Base-by-base conservation (phyloP, 2,888 invertebrate genomes). In the Papilio elwesi region DNA sequence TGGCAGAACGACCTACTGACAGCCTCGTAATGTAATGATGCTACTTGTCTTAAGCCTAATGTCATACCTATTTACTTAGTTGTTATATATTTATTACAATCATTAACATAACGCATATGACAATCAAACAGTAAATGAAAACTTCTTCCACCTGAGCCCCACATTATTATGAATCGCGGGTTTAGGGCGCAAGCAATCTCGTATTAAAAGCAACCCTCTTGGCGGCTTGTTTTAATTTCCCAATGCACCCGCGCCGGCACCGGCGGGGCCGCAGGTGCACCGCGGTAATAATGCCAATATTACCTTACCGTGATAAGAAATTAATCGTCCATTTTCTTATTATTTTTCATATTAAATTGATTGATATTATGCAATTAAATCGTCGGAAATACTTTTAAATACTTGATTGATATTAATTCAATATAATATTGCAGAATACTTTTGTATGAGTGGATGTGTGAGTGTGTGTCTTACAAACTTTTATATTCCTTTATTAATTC, bases 181-280 rank as follows among this genome's bases (percentile, higher is more conserved):
- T 59, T n/a, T 59, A 43, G n/a, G 38, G 36, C 13, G 13, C 38
- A 13, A 9, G 59, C 38, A 59, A 59, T 59, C 38, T 59, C 13
- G 51, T 51, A n/a, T 51, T 13, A n/a, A 10, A 13, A 13, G 7
- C 36, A 16, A 52, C 16, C 16, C 59, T 59, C 38, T 38, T 38
- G 59, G 38, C n/a, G 59, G 38, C 13, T 59, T 59, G 59, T 59
- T 38, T 59, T 59, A 38, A 59, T 59, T 59, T 59, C 8, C 59
- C 59, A 59, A 38, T 36, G 57, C 36, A 12, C 43, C 9, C 43
- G 43, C 57, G 57, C 13, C 59, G 38, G 26, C 38, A n/a, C n/a
- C 43, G 43, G 43, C 43, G 43, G 43, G n/a, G 59, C 6, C 38
- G 10, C 59, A 59, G 59, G 4, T 59, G 59, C 59, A 38, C 26